These are phyloP conservation scores for Anoplophora glabripennis DNA, from an alignment of 1,140 invertebrate genomes.

Conservation along the genomic window DNA sequence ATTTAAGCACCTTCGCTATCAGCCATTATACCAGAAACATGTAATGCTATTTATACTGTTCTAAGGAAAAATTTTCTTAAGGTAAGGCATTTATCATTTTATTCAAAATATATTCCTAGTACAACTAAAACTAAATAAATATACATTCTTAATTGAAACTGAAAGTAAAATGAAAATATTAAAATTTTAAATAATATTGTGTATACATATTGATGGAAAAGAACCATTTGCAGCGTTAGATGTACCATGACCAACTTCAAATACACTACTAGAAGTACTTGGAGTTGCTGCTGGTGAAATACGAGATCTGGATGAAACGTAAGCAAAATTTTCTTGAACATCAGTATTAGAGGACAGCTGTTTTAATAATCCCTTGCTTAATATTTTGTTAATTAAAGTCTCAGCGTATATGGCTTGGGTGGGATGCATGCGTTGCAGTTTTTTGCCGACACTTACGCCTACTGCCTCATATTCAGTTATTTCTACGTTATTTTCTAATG, in stretches of 20 bases:
- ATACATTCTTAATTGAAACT: too few species aligned
- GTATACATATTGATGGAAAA: too few species aligned
- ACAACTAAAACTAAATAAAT: too few species aligned
- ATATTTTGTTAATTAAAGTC: not conserved
- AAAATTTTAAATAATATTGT: too few species aligned
- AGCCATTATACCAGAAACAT: conserved; percentile 22
- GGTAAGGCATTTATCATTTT: not conserved
- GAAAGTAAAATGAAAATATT: too few species aligned
- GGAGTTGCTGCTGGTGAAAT: too few species aligned
- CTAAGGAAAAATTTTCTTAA: conserved; percentile 11
- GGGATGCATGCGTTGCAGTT: conserved; percentile 1
- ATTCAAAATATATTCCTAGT: too few species aligned
- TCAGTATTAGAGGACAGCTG: not conserved
- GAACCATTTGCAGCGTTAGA: too few species aligned
- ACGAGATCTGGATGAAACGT: not conserved
- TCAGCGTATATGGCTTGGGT: conserved; percentile 3
- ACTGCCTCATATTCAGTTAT: not conserved
- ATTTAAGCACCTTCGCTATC: conserved; percentile 16
- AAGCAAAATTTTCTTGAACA: not conserved
- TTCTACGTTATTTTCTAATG: not conserved
- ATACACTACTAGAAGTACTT: too few species aligned
- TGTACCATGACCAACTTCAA: too few species aligned
- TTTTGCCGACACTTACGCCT: not conserved
- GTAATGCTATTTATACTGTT: conserved; percentile 10
- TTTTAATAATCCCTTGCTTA: not conserved